phyloP scores from a whole-genome alignment of 2,113 vertebrate species.

The Platycercus adscitus region DNA sequence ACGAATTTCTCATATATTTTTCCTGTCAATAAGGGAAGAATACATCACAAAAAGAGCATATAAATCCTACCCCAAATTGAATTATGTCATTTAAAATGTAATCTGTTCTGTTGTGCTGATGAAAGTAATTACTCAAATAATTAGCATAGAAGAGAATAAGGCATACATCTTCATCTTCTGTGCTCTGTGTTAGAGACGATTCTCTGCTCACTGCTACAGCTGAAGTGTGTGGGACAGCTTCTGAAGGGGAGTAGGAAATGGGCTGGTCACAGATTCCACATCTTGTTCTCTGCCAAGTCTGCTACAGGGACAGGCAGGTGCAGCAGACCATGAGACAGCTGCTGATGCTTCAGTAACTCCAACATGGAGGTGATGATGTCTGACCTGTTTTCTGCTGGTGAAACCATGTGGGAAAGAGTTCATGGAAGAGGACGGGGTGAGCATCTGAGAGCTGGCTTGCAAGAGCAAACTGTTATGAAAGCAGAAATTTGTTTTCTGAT shows the following conservation, averaged over 20 bases:
- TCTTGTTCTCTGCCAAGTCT: neutral
- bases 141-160: neutral
- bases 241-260: accelerated
- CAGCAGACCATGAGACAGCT: neutral
- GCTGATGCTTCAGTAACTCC: neutral
- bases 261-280: neutral
- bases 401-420: neutral
- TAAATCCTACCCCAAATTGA: neutral
- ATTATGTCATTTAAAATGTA: neutral
- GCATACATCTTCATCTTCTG: neutral
- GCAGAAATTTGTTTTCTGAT: neutral
- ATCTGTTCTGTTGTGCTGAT: neutral
- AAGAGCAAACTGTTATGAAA: neutral
- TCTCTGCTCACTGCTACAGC: neutral
- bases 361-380: neutral
- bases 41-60: neutral
- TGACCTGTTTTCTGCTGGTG: neutral
- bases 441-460: neutral
- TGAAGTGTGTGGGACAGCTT: accelerated
- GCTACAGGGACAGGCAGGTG: neutral
- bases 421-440: neutral
- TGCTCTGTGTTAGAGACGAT: neutral
- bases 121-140: neutral
- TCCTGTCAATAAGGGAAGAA: neutral
- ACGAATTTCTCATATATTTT: neutral